Evolutionary conservation across 2,113 vertebrate genomes (phyloP).

Genomic region (Ginglymostoma cirratum): DNA sequence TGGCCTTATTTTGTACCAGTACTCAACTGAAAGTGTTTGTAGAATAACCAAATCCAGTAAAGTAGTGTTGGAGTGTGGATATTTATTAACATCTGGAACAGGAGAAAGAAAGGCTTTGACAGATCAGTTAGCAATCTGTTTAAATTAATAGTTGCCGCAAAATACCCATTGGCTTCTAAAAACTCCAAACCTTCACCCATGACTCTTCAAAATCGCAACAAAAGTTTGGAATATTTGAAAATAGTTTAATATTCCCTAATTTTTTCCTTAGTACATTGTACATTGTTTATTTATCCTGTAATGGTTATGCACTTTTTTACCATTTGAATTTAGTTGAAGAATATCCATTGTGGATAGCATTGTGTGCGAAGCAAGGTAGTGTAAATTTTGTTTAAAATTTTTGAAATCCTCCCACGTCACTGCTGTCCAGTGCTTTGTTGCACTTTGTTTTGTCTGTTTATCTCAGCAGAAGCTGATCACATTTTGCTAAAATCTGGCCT

Average conservation of each 20-base stretch:
- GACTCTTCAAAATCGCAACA: not conserved
- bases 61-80: not conserved
- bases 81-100: not conserved
- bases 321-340: conserved; percentile 20
- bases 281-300: not conserved
- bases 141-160: not conserved
- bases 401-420: conserved; percentile 16
- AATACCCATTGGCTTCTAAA: not conserved
- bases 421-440: not conserved
- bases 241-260: not conserved
- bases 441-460: conserved; percentile 11
- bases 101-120: not conserved
- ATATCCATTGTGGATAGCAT: conserved; percentile 4
- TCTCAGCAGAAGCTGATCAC: not conserved
- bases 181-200: not conserved
- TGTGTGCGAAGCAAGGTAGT: not conserved
- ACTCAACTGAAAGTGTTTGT: not conserved
- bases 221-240: conserved; percentile 26
- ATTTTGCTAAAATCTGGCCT: not conserved
- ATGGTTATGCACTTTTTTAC: not conserved
- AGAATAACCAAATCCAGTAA: not conserved
- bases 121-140: not conserved
- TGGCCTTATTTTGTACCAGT: not conserved
- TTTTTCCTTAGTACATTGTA: not conserved
- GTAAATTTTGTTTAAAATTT: not conserved